phyloP scores from a whole-genome alignment of 2,113 vertebrate genomes.

The Dicentrarchus labrax region DNA sequence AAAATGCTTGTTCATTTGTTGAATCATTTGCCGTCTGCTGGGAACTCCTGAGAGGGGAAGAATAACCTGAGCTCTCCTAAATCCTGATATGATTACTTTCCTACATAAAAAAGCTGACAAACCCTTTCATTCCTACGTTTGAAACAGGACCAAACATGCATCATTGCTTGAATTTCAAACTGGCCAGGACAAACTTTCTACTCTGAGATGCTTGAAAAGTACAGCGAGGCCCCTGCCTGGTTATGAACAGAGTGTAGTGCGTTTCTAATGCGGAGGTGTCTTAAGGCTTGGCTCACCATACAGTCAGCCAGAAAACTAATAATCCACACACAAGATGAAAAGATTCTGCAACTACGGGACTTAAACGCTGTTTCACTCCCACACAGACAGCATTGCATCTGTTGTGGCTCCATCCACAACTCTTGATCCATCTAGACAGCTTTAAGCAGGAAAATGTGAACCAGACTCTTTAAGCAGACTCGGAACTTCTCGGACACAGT shows the following conservation, averaged over 20 bases:
- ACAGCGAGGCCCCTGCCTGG: not conserved
- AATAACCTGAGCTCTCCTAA: not conserved
- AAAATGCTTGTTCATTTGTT: not conserved
- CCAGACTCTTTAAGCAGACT: not conserved
- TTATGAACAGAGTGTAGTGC: not conserved
- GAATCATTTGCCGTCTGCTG: not conserved
- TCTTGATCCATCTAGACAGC: not conserved
- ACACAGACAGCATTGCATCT: constrained; percentile 11
- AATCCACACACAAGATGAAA: not conserved
- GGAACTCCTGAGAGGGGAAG: not conserved
- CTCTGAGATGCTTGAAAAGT: not conserved
- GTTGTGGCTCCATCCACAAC: not conserved
- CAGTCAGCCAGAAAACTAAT: not conserved
- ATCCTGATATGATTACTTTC: not conserved
- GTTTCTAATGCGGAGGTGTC: not conserved
- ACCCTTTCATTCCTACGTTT: not conserved
- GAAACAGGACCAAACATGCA: not conserved
- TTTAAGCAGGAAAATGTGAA: constrained; percentile 46
- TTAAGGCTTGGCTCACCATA: not conserved
- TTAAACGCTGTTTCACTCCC: not conserved
- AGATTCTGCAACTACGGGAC: not conserved
- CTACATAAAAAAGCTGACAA: not conserved
- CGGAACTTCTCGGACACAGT: not conserved
- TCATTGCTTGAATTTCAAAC: not conserved
- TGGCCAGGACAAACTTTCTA: not conserved